Conservation (phyloP, 2,113 vertebrate species). For the Apteryx mantelli region DNA sequence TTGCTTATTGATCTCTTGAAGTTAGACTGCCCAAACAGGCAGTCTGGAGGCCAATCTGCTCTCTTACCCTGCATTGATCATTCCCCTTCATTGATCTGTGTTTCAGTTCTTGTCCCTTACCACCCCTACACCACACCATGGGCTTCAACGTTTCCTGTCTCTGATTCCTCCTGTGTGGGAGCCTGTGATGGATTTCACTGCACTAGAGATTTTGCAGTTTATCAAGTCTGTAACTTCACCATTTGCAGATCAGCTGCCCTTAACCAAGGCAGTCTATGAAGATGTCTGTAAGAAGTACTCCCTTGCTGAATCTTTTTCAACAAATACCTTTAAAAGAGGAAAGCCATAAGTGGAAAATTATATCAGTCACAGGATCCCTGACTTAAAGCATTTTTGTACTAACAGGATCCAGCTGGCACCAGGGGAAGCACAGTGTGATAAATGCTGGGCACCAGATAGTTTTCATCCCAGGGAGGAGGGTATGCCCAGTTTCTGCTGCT, state of each 20-base stretch:
- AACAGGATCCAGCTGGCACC: background rate
- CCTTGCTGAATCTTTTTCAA: background rate
- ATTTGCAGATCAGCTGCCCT: background rate
- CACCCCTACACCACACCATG: background rate
- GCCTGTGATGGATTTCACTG: fast-evolving
- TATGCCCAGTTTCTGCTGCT: background rate
- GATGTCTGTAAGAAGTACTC: fast-evolving
- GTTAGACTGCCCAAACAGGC: background rate
- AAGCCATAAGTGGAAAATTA: background rate
- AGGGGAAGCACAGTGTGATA: background rate
- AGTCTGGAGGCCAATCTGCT: fast-evolving
- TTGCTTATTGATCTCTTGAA: background rate
- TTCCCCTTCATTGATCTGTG: background rate
- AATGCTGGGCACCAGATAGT: fast-evolving
- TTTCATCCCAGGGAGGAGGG: background rate
- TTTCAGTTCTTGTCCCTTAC: background rate
- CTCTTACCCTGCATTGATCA: background rate
- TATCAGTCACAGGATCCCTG: background rate
- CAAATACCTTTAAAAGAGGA: background rate
- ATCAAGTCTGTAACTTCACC: background rate
- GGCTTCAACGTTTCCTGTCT: background rate
- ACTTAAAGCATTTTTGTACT: background rate
- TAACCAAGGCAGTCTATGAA: background rate
- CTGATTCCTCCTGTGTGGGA: background rate
- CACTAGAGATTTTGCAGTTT: background rate